phyloP scores from a whole-genome alignment of 92 coral and sea anemone genomes.

The Siderastrea radians region DNA sequence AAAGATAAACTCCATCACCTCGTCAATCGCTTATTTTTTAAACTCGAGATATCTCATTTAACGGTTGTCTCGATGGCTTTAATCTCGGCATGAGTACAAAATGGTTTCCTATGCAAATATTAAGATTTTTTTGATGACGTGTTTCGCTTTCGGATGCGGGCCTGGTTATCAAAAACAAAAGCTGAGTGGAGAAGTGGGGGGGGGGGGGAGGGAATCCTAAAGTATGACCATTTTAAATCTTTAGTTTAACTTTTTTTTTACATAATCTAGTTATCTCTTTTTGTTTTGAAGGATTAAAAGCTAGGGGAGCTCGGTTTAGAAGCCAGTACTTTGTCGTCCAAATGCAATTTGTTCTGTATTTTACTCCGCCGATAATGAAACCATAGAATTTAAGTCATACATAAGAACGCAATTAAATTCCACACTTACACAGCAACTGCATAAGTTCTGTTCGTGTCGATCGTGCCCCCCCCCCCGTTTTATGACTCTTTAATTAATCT shows the following conservation, averaged over 20 bases:
- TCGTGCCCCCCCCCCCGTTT: background rate
- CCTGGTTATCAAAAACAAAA: background rate
- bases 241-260: no score
- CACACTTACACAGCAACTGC: no score
- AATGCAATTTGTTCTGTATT: no score
- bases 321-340: no score
- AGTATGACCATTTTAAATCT: no score
- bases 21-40: background rate
- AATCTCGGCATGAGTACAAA: background rate
- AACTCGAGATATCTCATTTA: background rate
- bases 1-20: background rate
- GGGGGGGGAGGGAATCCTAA: background rate
- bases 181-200: background rate
- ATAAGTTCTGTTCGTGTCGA: background rate
- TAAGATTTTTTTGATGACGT: background rate
- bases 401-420: no score
- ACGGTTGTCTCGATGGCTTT: background rate
- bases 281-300: no score
- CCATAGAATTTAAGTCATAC: no score
- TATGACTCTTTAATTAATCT: background rate
- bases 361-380: no score
- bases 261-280: no score
- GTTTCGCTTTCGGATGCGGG: background rate
- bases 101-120: background rate
- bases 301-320: no score